Percentiles rank a stretch among this genome's conserved stretches.
These are phyloP conservation scores for Littorina saxatilis DNA, from an alignment of 1,140 invertebrate genomes.

Conservation along the genomic window DNA sequence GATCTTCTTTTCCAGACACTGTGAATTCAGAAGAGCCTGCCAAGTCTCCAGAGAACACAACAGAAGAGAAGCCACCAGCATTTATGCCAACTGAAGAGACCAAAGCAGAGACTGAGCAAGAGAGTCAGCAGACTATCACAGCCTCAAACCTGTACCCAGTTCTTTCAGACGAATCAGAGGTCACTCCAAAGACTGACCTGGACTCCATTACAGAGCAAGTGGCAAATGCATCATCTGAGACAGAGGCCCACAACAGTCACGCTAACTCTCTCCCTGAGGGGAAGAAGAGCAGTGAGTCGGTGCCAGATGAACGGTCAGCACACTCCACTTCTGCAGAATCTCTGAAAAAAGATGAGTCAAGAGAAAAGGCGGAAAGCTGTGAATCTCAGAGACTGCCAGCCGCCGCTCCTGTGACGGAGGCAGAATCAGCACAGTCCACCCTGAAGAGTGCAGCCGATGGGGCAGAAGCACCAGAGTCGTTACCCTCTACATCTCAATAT, in stretches of 20 bases:
- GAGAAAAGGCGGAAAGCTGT: background rate
- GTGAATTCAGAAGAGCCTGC: too few relatives aligned
- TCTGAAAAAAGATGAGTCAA: background rate
- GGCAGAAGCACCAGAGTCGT: background rate
- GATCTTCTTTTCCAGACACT: too few relatives aligned
- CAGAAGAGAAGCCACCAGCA: too few relatives aligned
- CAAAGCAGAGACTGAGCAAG: background rate
- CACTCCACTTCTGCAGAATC: background rate
- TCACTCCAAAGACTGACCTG: background rate
- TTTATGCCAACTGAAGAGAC: too few relatives aligned
- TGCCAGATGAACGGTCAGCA: background rate
- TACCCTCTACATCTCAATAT: too few relatives aligned
- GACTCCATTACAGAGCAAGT: background rate
- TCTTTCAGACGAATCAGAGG: background rate
- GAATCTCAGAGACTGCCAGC: background rate
- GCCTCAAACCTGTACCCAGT: background rate
- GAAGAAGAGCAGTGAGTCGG: background rate
- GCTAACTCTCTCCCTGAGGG: background rate
- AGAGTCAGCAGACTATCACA: background rate
- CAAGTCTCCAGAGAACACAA: too few relatives aligned
- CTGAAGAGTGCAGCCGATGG: background rate
- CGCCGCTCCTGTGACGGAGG: conserved; percentile 5
- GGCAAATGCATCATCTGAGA: background rate
- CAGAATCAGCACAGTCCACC: background rate
- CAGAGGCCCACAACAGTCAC: background rate